These are phyloP conservation scores for Tokudaia tokunoshimensis DNA, from an alignment of 2,797 vertebrate genomes.

Conservation along the genomic window DNA sequence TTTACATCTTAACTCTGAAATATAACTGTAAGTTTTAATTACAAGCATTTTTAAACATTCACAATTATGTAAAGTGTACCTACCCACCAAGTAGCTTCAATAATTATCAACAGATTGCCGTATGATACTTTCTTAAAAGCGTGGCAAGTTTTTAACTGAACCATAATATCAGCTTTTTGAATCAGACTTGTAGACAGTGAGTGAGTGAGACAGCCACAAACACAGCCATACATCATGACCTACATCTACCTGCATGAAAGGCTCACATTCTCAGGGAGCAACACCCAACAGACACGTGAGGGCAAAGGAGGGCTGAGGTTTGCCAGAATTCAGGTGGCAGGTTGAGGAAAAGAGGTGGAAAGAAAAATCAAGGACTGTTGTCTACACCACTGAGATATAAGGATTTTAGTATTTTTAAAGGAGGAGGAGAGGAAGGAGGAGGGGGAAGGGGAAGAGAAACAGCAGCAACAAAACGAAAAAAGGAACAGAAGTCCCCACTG, in stretches of 20 bases:
- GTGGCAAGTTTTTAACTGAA: not conserved
- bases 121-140: not conserved
- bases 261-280: no score
- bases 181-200: fast-evolving
- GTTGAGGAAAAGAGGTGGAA: not conserved
- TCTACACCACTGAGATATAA: not conserved
- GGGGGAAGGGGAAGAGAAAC: no score
- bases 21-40: not conserved
- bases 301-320: not conserved
- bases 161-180: no score
- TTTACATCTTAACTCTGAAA: not conserved
- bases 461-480: not conserved
- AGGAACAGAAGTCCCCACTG: not conserved
- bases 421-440: not conserved
- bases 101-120: not conserved
- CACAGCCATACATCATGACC: not conserved
- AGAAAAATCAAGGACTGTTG: fast-evolving
- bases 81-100: not conserved
- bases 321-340: not conserved
- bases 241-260: not conserved
- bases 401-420: not conserved
- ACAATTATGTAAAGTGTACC: not conserved
- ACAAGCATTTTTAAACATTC: not conserved
- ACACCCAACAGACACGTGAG: fast-evolving
- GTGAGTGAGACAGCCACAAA: not conserved